Base-by-base conservation (phyloP, 2,797 vertebrate genomes). In the Catostomus latipinnis region DNA sequence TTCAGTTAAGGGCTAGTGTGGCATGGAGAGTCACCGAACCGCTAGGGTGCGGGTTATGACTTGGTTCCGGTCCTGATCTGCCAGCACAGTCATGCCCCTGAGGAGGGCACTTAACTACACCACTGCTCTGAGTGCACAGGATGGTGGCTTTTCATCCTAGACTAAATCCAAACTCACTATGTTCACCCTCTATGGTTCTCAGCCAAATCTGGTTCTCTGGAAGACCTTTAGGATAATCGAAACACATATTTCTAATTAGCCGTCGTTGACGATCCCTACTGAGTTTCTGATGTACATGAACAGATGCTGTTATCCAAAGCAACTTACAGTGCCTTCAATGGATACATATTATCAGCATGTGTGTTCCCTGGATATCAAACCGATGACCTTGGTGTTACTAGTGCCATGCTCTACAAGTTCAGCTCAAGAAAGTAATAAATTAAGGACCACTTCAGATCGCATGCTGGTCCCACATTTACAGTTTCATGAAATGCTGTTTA, bases 31-130 rank as follows among this genome's bases (percentile, higher is more conserved):
- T 66, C 14, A 48, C 52, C 62, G 11, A 54, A 67, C 11, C 49
- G 18, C 45, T n/a, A 46, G 10, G 54, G 45, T 34, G 34, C 4
- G 13, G 18, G 46, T 18, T 18, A 16, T 18, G 61, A 75, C 61
- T 69, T 14, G 48, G 66, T 76, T 57, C 58, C 8, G 5, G 11
- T 12, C 62, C 16, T 6, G 57, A 60, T 60, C 14, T 8, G 57
- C 53, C 48, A 9, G 56, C 56, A 77, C 48, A 61, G 65, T 10
- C 6, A 6, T 67, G 53, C 54, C 76, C 76, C 68, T 62, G 10
- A 79, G 60, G 50, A 34, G 50, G 6, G 8, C 77, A 49, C 60
- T 78, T 63, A 34, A 74, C 46, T 22, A 61, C 45, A 46, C 5
- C 8, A 6, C 62, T 8, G 45, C 53, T 34, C 34, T 34, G 34